Base-by-base conservation (phyloP, 2,888 invertebrate genomes). In the Cremastinae sp. region DNA sequence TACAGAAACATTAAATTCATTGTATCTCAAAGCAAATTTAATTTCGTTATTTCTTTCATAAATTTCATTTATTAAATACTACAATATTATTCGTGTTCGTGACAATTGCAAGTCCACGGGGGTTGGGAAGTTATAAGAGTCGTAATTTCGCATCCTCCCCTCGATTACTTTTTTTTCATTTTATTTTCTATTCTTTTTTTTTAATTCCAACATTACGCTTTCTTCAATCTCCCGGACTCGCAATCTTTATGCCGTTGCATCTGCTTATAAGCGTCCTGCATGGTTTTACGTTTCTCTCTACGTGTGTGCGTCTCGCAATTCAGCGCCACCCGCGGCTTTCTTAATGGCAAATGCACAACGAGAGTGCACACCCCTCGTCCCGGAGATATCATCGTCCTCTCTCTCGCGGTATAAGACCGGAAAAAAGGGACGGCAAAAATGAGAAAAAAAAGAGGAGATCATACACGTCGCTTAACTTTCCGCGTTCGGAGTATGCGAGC, bases 271-370 rank as follows among this genome's bases (percentile, higher is more conserved):
- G 28, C 62, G 43, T 16, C 43, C 58, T 18, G 47, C 41, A 22
- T 37, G 28, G 43, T 56, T 12, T 56, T 49, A 49, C 37, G 58
- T 39, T 22, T 14, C 37, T n/a, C n/a, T 58, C 43, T 35, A 7
- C 35, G 37, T 45, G 47, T 37, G 14, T 9, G 28, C 28, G 28
- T 2, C 22, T 14, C 8, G 64, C 45, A 53, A 74, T 71, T 58
- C 64, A 62, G 47, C 47, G 68, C 78, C 71, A 71, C 75, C 75
- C 74, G 78, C 53, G 55, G 74, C 43, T 68, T 61, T 28, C 78
- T 79, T 80, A 79, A 79, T 78, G 78, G 74, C 78, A 69, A 78
- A 74, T 74, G 70, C 64, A 41, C 74, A 62, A 62, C 77, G 77
- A 61, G 62, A 66, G 72, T 53, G 69, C 49, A 73, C 59, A 78